A percentile compares a stretch with the other conserved stretches of the same genome.
Evolutionary conservation across 1,140 invertebrate species (phyloP).

Genomic region (Scaptomyza montana): DNA sequence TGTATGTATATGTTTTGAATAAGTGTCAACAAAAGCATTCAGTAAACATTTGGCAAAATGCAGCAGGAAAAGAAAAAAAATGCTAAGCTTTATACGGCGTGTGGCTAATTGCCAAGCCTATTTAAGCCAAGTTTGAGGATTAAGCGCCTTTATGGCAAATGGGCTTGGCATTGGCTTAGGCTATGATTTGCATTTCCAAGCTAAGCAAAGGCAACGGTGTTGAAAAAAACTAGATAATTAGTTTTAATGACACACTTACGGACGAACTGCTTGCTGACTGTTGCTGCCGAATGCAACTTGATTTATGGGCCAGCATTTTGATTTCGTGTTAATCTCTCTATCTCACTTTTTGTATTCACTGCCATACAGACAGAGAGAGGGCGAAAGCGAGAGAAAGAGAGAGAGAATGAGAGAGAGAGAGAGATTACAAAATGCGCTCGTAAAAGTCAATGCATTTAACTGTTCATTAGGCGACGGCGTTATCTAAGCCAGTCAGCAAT

Average conservation of each 20-base stretch:
- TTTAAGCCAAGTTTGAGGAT: slow-evolving; percentile 13
- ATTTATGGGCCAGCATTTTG: slow-evolving; percentile 54
- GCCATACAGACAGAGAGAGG: no score
- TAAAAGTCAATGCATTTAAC: slow-evolving; percentile 71
- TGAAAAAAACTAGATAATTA: slow-evolving; percentile 77
- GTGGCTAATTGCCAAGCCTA: slow-evolving; percentile 66
- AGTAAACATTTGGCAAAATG: slow-evolving; percentile 69
- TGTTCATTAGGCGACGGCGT: slow-evolving; percentile 63
- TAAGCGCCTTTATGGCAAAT: neutral
- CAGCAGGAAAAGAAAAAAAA: slow-evolving; percentile 4
- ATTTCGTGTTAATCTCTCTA: slow-evolving; percentile 44
- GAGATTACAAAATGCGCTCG: slow-evolving; percentile 66
- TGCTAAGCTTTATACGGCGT: slow-evolving; percentile 50
- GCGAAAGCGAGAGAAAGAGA: no score
- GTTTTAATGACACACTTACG: slow-evolving; percentile 67
- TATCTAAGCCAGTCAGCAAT: slow-evolving; percentile 49
- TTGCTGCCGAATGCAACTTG: slow-evolving; percentile 64
- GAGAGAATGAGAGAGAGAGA: neutral
- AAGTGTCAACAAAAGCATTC: slow-evolving; percentile 64
- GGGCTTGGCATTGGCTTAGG: neutral
- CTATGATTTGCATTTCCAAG: neutral
- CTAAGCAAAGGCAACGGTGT: slow-evolving; percentile 40
- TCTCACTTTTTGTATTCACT: no score
- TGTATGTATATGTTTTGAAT: slow-evolving; percentile 20
- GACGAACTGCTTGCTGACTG: no score